phyloP scores from a whole-genome alignment of 2,888 invertebrate species.

The Leucophora obtusa region DNA sequence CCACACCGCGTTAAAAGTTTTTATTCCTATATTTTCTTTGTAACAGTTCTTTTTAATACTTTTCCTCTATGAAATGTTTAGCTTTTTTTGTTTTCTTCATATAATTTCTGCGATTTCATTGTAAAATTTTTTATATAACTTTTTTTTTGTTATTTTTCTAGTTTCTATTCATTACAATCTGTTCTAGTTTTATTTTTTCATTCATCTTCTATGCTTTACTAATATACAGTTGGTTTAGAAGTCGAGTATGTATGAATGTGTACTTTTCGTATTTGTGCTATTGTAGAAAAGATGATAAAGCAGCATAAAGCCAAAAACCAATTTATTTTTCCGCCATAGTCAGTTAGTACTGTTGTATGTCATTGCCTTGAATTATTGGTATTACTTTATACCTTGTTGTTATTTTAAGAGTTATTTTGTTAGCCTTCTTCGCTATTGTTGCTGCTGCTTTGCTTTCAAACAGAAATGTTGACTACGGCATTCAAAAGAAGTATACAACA shows the following conservation, averaged over 20 bases:
- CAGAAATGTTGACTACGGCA: conserved; percentile 14
- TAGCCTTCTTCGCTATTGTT: not conserved
- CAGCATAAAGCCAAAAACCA: conserved; percentile 59
- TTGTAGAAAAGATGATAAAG: conserved; percentile 44
- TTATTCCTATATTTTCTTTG: conserved; percentile 13
- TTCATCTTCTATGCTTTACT: not conserved
- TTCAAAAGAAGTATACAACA: conserved; percentile 7
- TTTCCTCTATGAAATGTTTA: not conserved
- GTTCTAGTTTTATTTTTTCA: not conserved
- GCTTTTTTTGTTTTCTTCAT: conserved; percentile 23
- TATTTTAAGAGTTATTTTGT: not conserved
- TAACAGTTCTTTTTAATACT: not conserved
- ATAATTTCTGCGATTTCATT: conserved; percentile 28
- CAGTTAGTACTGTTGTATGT: conserved; percentile 48
- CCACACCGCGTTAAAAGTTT: conserved; percentile 49
- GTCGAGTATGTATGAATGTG: not conserved
- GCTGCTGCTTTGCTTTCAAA: not conserved
- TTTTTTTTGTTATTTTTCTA: conserved; percentile 8
- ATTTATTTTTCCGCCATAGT: conserved; percentile 56
- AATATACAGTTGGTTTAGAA: not conserved
- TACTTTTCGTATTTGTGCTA: not conserved
- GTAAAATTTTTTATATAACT: conserved; percentile 12
- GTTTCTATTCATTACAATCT: conserved; percentile 51
- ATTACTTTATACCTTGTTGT: conserved; percentile 24
- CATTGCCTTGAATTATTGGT: conserved; percentile 57